Percentiles rank a stretch among this genome's conserved stretches.
These are phyloP conservation scores for Conomelus anceps DNA, from an alignment of 2,888 invertebrate genomes.

Conservation along the genomic window DNA sequence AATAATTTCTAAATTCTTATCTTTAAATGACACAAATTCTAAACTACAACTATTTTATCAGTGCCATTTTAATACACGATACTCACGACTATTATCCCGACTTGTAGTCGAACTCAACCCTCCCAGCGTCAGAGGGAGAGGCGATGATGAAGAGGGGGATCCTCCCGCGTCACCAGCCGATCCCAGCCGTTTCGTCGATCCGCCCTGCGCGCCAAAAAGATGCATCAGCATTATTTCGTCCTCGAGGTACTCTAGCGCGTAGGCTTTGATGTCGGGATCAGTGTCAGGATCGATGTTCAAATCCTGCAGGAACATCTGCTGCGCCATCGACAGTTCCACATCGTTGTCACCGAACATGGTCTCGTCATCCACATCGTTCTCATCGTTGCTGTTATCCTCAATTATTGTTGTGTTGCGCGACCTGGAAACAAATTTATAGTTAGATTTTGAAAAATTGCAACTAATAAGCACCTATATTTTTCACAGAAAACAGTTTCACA, in stretches of 20 bases:
- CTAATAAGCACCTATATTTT: too few relatives aligned
- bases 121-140: background rate
- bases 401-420: background rate
- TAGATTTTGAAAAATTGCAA: too few relatives aligned
- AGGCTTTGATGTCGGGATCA: slow-evolving; percentile 26
- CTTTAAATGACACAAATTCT: too few relatives aligned
- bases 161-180: background rate
- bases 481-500: too few relatives aligned
- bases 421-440: too few relatives aligned
- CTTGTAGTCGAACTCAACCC: background rate
- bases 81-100: background rate
- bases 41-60: too few relatives aligned
- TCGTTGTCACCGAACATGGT: slow-evolving; percentile 74
- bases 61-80: background rate
- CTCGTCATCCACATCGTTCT: slow-evolving; percentile 81
- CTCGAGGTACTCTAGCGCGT: slow-evolving; percentile 40
- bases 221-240: slow-evolving; percentile 55
- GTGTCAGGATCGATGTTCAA: slow-evolving; percentile 30
- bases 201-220: slow-evolving; percentile 47
- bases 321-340: slow-evolving; percentile 54
- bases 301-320: slow-evolving; percentile 41
- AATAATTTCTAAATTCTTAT: too few relatives aligned
- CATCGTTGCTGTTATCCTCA: slow-evolving; percentile 69
- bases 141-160: background rate
- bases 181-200: background rate